Conservation (phyloP, 1,140 invertebrate species). For the Drosophila ficusphila region DNA sequence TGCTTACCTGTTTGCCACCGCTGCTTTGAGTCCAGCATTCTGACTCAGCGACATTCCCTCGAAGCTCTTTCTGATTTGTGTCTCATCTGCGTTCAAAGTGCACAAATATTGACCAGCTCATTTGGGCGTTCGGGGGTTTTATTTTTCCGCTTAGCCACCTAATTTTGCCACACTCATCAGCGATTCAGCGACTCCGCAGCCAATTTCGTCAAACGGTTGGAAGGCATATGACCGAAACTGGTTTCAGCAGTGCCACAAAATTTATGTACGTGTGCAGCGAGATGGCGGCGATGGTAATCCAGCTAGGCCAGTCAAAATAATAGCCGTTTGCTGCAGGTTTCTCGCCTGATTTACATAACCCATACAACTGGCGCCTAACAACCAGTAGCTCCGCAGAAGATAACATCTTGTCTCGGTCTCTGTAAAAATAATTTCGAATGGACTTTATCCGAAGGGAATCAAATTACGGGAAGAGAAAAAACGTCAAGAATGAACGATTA, state of each 20-base stretch:
- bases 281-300: constrained; percentile 39
- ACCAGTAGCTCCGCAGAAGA: constrained; percentile 15
- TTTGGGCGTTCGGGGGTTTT: constrained; percentile 39
- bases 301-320: constrained; percentile 42
- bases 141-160: constrained; percentile 31
- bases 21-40: constrained; percentile 31
- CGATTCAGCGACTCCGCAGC: background rate
- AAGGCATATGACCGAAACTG: constrained; percentile 10
- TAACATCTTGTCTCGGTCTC: constrained; percentile 18
- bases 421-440: background rate
- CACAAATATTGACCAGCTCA: constrained; percentile 69
- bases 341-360: constrained; percentile 44
- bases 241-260: constrained; percentile 3
- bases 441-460: background rate
- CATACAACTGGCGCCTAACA: constrained; percentile 5
- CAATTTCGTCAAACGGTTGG: constrained; percentile 38
- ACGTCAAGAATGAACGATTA: background rate
- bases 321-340: constrained; percentile 57
- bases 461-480: background rate
- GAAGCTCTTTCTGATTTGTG: background rate
- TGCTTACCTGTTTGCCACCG: constrained; percentile 47
- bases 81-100: constrained; percentile 46
- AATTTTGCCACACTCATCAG: constrained; percentile 36
- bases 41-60: constrained; percentile 54
- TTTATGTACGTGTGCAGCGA: constrained; percentile 6